Evolutionary conservation across 2,888 invertebrate genomes (phyloP), one percentile per base, ranked within the genome.

Genomic region (Eubasilissa splendida): DNA sequence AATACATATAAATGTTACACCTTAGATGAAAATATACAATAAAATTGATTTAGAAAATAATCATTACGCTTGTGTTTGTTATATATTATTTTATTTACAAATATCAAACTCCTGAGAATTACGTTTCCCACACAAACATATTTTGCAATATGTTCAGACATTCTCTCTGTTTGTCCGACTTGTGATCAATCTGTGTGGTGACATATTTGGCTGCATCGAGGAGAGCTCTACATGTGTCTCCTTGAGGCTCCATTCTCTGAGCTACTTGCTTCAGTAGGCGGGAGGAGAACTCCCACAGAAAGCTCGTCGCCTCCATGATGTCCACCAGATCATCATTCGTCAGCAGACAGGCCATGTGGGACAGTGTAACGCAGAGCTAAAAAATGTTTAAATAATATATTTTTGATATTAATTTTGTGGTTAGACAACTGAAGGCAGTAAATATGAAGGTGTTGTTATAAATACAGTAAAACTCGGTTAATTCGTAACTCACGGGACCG

Each of bases 361-460:
- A 92, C 7, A 96, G 88, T 0, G 95, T 93, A 42, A 94, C 89
- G 87, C 96, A 96, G 8, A 96, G 88, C 93, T 95, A 87, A 73
- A 91, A 84, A 83, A 73, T 5, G 53, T 70, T 33, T 31, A 2
- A 10, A 22, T n/a, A n/a, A n/a, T n/a, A n/a, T n/a, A n/a, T n/a
- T n/a, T n/a, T n/a, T n/a, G n/a, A n/a, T n/a, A n/a, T n/a, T n/a
- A n/a, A n/a, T n/a, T n/a, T n/a, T n/a, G n/a, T n/a, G n/a, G n/a
- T n/a, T n/a, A n/a, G n/a, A n/a, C n/a, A n/a, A n/a, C n/a, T n/a
- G n/a, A n/a, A n/a, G n/a, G n/a, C n/a, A n/a, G n/a, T n/a, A n/a
- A n/a, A n/a, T n/a, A n/a, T n/a, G n/a, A n/a, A 22, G 22, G 1
- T 22, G 22, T 22, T 22, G 0, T 22, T 22, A 14, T 14, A 14